Evolutionary conservation across 35 echinoderm and acorn worm species (phyloP), one percentile per base, ranked within the genome.

Genomic region (Apostichopus parvimensis): DNA sequence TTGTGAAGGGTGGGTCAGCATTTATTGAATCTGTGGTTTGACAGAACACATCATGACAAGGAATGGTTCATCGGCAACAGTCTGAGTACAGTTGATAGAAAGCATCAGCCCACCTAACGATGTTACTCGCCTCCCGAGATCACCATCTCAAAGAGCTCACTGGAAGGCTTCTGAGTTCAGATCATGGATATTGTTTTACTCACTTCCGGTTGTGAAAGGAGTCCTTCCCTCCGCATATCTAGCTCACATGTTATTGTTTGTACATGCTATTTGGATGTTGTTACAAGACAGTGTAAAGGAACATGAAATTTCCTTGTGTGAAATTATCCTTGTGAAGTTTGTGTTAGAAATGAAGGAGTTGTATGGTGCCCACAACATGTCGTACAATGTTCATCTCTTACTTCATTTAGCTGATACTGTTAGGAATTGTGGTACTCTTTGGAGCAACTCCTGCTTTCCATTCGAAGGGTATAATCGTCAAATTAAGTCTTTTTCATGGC

Each of bases 141-240:
- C 80, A 26, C 80, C 80, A 18, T 24, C 56, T 25, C 6, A 83
- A 54, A 45, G 80, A 83, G 80, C 80, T 56, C 82, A 86, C 22
- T 86, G 82, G 54, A 86, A 86, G 53, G 82, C 82, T 17, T 86
- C 82, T 3, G 82, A 86, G 54, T 86, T 86, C 58, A 86, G 82
- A 86, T 86, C 82, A 58, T 86, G 82, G 82, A 12, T 57, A 3
- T 15, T 86, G 0, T 86, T 86, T 23, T 86, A 86, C 82, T 86
- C 11, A 45, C 54, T 86, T 8, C 82, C 82, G 9, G 82, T 86
- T 6, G 5, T 86, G 53, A 57, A 86, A 14, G 82, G 82, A 14
- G 57, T 86, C 14, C 54, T 86, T 9, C 82, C 82, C 5, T 8
- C 10, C 17, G 53, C 22, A 57, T 57, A 86, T 23, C 15, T 86